Evolutionary conservation across 2,113 vertebrate species (phyloP).

Genomic region (Electrona antarctica): DNA sequence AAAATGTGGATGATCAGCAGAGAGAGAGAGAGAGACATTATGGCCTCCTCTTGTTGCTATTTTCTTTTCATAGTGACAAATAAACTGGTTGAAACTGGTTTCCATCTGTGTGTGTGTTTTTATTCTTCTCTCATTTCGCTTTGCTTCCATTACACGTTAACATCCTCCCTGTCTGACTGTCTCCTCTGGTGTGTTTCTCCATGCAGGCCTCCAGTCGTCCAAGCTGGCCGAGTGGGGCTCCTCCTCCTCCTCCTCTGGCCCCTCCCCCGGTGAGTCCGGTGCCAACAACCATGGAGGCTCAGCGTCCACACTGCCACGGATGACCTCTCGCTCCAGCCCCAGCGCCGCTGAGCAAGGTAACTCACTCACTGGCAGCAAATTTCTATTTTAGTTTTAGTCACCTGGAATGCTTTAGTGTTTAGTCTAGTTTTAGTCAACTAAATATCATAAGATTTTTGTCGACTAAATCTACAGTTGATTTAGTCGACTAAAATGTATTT

Average conservation of each 20-base stretch:
- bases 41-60: neutral
- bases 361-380: no score
- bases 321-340: constrained; percentile 66
- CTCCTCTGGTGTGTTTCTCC: neutral
- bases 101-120: neutral
- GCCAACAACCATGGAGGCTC: constrained; percentile 69
- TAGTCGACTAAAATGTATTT: no score
- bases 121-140: neutral
- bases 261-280: constrained; percentile 66
- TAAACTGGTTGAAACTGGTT: neutral
- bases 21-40: neutral
- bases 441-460: no score
- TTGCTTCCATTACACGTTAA: neutral
- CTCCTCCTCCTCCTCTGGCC: constrained; percentile 58
- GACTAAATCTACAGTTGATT: no score
- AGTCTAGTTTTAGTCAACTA: no score
- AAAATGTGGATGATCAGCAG: constrained; percentile 27
- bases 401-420: no score
- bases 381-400: no score
- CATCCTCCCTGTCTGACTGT: neutral
- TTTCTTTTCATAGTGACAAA: constrained; percentile 14
- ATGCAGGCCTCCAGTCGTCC: constrained; percentile 58
- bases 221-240: constrained; percentile 81
- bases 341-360: constrained; percentile 81
- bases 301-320: constrained; percentile 76